Evolutionary conservation across 2,113 vertebrate genomes (phyloP).

Genomic region (Nothobranchius furzeri): DNA sequence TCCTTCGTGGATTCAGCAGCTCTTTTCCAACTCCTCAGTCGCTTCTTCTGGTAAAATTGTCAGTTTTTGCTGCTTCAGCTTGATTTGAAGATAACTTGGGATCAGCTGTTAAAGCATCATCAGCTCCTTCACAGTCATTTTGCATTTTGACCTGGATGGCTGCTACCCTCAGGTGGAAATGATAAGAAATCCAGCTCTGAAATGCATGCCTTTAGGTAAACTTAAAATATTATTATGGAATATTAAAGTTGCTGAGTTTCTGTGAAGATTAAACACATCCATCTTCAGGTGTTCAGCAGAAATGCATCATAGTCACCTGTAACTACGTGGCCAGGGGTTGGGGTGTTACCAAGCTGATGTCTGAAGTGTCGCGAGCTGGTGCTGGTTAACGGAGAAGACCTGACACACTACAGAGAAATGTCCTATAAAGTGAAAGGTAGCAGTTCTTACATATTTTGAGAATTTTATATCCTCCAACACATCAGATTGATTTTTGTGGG

Average conservation of each 20-base stretch:
- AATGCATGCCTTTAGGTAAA: conserved; percentile 87
- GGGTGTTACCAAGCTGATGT: conserved; percentile 87
- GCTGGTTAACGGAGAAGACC: conserved; percentile 90
- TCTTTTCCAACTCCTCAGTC: conserved; percentile 10
- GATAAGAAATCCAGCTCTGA: conserved; percentile 85
- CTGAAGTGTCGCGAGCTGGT: conserved; percentile 85
- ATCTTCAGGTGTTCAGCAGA: conserved; percentile 87
- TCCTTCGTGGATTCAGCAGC: conserved; percentile 30
- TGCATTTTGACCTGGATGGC: conserved; percentile 91
- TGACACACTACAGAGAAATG: conserved; percentile 87
- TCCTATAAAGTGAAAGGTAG: conserved; percentile 92
- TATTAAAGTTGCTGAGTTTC: neutral
- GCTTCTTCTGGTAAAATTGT: conserved; percentile 41
- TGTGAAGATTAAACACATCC: neutral
- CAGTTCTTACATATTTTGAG: neutral
- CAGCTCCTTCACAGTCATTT: conserved; percentile 69
- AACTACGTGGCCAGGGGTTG: conserved; percentile 88
- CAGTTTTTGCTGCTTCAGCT: neutral
- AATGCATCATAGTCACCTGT: conserved; percentile 86
- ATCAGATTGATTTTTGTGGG: too few species aligned
- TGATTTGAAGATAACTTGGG: conserved; percentile 11
- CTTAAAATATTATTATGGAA: neutral
- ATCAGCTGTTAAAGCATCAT: neutral
- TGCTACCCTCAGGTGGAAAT: conserved; percentile 95
- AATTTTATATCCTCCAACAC: neutral